These are phyloP conservation scores for Eleginops maclovinus DNA, from an alignment of 2,113 vertebrate species.

Conservation along the genomic window DNA sequence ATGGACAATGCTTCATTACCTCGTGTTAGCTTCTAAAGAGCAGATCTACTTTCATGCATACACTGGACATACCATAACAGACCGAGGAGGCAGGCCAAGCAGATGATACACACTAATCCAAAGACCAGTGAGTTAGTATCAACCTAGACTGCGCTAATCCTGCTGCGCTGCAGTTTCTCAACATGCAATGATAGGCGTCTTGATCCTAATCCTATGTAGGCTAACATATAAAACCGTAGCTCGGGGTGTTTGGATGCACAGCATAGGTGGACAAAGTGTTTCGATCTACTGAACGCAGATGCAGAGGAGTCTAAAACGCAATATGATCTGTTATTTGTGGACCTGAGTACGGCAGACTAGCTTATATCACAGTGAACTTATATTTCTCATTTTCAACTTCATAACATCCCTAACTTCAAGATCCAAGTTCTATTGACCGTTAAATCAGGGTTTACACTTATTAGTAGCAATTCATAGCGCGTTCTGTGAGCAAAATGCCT, in stretches of 20 bases:
- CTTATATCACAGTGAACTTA: not conserved
- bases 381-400: not conserved
- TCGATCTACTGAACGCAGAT: not conserved
- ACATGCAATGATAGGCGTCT: not conserved
- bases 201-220: not conserved
- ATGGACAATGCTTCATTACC: not conserved
- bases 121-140: not conserved
- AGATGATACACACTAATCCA: not conserved
- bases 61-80: not conserved
- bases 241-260: not conserved
- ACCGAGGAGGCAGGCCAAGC: not conserved
- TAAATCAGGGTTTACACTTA: not conserved
- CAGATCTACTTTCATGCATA: not conserved
- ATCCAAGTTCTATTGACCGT: not conserved
- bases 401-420: not conserved
- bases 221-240: not conserved
- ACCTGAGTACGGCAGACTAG: not conserved
- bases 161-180: not conserved
- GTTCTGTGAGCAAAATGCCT: not conserved
- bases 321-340: not conserved
- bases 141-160: not conserved
- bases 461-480: not conserved
- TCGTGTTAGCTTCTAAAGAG: not conserved
- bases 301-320: not conserved
- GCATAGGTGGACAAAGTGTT: not conserved